Conservation (phyloP, 2,113 vertebrate species). For the Tachuris rubrigastra region DNA sequence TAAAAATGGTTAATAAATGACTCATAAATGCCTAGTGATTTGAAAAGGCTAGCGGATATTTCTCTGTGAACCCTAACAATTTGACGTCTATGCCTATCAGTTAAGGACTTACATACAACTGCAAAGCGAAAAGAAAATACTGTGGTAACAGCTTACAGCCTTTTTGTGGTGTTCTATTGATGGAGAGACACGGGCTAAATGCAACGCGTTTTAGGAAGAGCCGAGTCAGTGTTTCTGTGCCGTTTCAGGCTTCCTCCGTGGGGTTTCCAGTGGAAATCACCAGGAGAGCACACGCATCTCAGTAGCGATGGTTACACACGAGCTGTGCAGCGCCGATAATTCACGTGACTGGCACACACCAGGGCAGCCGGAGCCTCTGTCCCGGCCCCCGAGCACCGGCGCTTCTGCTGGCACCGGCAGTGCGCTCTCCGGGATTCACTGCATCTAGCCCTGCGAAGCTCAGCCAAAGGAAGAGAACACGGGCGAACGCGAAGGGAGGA, state of each 20-base stretch:
- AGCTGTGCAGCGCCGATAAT: neutral
- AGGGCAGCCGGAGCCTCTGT: too few relatives aligned
- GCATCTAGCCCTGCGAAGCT: fast-evolving
- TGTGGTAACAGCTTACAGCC: fast-evolving
- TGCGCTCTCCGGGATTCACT: fast-evolving
- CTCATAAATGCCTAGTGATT: neutral
- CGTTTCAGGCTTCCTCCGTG: neutral
- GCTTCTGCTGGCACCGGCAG: fast-evolving
- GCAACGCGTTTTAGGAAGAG: fast-evolving
- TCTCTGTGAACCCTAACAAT: neutral
- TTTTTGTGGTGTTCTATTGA: neutral
- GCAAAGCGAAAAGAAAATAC: neutral
- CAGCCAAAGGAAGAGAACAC: fast-evolving
- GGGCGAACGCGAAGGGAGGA: fast-evolving
- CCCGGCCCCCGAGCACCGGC: neutral
- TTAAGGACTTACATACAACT: fast-evolving
- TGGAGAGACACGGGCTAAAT: fast-evolving
- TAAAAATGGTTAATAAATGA: neutral
- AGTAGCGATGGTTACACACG: fast-evolving
- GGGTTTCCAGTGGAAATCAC: slow-evolving; percentile 60
- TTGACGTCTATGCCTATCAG: fast-evolving
- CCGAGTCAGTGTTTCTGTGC: neutral
- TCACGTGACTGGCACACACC: neutral
- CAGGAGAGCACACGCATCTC: neutral
- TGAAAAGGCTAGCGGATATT: neutral